Evolutionary conservation across 2,113 vertebrate genomes (phyloP).

Genomic region (Mesocricetus auratus): DNA sequence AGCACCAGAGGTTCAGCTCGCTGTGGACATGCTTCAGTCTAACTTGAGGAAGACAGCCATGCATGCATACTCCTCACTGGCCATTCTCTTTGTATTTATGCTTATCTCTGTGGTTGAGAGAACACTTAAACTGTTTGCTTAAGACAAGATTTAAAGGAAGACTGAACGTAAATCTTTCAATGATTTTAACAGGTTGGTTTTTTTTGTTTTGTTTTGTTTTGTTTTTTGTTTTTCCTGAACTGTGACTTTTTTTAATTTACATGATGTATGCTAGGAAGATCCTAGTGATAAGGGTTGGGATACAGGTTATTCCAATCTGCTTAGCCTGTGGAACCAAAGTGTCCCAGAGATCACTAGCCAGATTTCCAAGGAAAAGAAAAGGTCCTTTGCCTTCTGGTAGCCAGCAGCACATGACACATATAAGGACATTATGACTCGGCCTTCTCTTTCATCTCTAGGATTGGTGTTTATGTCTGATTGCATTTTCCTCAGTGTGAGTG

Average conservation of each 20-base stretch:
- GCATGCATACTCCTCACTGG: rapidly evolving
- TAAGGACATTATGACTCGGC: not conserved
- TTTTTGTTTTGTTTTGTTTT: not conserved
- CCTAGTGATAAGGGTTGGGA: not conserved
- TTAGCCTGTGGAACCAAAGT: not conserved
- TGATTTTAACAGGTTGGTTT: rapidly evolving
- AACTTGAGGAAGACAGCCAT: not conserved
- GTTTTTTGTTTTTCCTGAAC: no score
- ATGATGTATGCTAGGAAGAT: no score
- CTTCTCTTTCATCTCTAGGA: not conserved
- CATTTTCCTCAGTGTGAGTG: not conserved
- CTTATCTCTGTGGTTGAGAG: not conserved
- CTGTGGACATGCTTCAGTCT: not conserved
- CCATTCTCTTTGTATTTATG: not conserved
- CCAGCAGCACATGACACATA: not conserved
- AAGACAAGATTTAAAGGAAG: not conserved
- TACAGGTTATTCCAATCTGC: not conserved
- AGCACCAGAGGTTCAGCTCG: not conserved
- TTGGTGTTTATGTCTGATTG: not conserved
- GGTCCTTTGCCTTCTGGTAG: no score
- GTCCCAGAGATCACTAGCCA: not conserved
- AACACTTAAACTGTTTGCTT: not conserved
- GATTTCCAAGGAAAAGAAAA: not conserved
- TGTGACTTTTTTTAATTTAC: not conserved
- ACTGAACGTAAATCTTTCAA: not conserved